A percentile compares a stretch with the other conserved stretches of the same genome.
phyloP scores from a whole-genome alignment of 2,797 vertebrate species.

The Xerus rutilus region DNA sequence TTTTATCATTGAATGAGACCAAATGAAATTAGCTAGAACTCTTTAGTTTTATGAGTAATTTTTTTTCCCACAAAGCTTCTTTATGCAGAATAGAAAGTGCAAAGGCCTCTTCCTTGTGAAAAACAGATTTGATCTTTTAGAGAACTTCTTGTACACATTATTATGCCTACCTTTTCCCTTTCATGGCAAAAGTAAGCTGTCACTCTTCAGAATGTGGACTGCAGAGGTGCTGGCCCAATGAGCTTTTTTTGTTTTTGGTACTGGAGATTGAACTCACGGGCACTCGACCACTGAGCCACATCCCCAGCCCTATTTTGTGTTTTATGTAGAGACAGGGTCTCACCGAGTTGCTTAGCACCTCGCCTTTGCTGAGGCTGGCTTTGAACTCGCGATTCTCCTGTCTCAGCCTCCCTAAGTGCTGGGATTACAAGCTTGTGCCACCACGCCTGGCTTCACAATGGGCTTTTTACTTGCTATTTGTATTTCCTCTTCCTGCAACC shows the following conservation, averaged over 20 bases:
- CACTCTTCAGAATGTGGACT: background rate
- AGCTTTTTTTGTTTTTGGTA: background rate
- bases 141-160: background rate
- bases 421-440: no score
- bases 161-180: background rate
- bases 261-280: no score
- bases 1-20: conserved; percentile 48
- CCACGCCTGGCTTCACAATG: no score
- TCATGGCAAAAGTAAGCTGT: conserved; percentile 20
- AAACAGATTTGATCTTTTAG: conserved; percentile 12
- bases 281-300: no score
- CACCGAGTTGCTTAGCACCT: no score
- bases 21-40: conserved; percentile 1
- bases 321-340: no score
- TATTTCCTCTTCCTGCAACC: background rate
- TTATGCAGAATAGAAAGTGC: background rate
- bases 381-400: no score
- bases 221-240: background rate
- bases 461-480: background rate
- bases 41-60: background rate
- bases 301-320: no score
- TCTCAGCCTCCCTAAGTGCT: no score
- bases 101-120: background rate
- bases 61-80: background rate
- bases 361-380: no score